Evolutionary conservation across 2,888 invertebrate genomes (phyloP), one percentile per base, ranked within the genome.

Genomic region (Agrotis exclamationis): DNA sequence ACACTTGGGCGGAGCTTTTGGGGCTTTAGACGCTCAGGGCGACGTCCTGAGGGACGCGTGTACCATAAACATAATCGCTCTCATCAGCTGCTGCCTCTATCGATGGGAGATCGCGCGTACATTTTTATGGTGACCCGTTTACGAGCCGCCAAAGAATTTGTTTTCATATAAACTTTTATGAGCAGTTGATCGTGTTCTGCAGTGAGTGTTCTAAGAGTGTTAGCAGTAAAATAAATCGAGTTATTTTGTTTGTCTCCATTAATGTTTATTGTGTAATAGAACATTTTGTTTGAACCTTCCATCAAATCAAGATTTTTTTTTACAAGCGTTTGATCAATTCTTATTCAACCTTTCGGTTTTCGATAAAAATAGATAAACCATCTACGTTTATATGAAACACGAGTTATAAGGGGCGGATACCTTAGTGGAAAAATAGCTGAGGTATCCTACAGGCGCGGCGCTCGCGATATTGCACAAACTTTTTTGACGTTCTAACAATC

Each of bases 61-160:
- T 82, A 85, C 86, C 91, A 94, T 95, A 94, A 95, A 95, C 92
- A 93, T 94, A 94, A 94, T 94, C 93, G 90, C 89, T 81, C 90
- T 93, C 95, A 93, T 95, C 94, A 94, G 90, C 89, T 90, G 90
- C 86, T 88, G 86, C 88, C 87, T 88, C 86, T 91, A 93, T 93
- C 90, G 90, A 91, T 91, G 89, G 89, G 76, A 87, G 84, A 85
- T 86, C 86, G 79, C 87, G 85, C 87, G 82, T 84, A 87, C 86
- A 87, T 87, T 91, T 91, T 93, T 92, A 93, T 88, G 87, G 86
- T 88, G 86, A 87, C 88, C 89, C 88, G 85, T 93, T 93, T 93
- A 93, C 90, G 91, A 92, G 86, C 86, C 80, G 87, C 86, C 89
- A 91, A 91, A 91, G 91, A 92, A 92, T 91, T 91, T 90, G 89